Evolutionary conservation across 2,888 invertebrate species (phyloP).

Genomic region (Sphaeridia pumilis): DNA sequence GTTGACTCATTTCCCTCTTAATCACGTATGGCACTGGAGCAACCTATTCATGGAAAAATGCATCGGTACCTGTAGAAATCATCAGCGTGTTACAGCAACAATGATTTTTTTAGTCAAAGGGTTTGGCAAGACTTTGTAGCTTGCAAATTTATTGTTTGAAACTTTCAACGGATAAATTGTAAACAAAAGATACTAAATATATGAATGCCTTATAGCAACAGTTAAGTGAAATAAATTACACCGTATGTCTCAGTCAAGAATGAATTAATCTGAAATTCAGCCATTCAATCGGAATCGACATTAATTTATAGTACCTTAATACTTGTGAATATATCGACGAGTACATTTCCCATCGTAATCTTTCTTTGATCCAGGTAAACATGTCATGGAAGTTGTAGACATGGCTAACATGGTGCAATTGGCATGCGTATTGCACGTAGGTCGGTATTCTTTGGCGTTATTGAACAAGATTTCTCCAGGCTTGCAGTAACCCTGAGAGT

Average conservation of each 20-base stretch:
- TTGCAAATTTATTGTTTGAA: too few species aligned
- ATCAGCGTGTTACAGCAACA: too few species aligned
- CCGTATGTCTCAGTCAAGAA: not conserved
- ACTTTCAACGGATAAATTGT: too few species aligned
- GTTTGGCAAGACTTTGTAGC: too few species aligned
- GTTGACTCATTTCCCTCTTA: too few species aligned
- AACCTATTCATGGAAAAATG: too few species aligned
- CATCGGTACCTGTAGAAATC: too few species aligned
- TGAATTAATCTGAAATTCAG: not conserved
- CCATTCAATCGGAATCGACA: not conserved
- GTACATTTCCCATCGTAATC: conserved; percentile 25
- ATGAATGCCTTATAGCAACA: too few species aligned
- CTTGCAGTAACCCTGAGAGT: conserved; percentile 29
- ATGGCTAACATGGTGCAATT: conserved; percentile 8
- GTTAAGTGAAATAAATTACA: too few species aligned
- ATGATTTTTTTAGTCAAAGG: too few species aligned
- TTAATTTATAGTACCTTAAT: not conserved
- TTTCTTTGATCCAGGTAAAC: conserved; percentile 28
- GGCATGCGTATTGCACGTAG: conserved; percentile 24
- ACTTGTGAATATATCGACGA: conserved; percentile 8
- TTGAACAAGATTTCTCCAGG: conserved; percentile 25
- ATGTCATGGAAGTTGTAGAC: conserved; percentile 11
- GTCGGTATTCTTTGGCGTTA: conserved; percentile 27
- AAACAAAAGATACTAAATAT: too few species aligned
- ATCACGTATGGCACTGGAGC: too few species aligned